Conservation (phyloP, 2,797 vertebrate species). For the Syngnathus rostellatus region DNA sequence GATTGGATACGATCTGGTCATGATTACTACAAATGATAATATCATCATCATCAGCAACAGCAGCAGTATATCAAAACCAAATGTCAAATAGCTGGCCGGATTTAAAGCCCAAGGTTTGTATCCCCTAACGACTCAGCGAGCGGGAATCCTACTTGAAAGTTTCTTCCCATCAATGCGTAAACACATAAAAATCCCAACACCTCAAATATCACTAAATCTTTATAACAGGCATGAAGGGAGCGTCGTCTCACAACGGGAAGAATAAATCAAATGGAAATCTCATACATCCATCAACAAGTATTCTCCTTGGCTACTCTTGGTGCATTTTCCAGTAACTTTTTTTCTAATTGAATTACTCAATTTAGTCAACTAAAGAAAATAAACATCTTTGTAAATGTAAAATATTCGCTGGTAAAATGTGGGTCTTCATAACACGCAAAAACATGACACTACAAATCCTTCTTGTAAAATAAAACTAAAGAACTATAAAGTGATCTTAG, state of each 20-base stretch:
- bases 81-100: not conserved
- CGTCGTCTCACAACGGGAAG: not conserved
- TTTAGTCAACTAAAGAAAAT: not conserved
- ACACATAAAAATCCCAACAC: not conserved
- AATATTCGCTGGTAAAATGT: not conserved
- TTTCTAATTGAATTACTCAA: not conserved
- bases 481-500: constrained; percentile 19
- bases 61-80: not conserved
- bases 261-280: not conserved
- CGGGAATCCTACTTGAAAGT: not conserved
- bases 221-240: not conserved
- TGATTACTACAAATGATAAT: not conserved
- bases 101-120: not conserved
- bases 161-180: not conserved
- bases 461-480: not conserved
- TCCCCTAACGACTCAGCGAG: not conserved
- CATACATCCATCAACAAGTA: constrained; percentile 2
- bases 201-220: not conserved
- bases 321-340: not conserved
- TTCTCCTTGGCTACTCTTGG: not conserved
- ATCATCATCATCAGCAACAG: not conserved
- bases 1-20: not conserved
- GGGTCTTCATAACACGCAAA: not conserved
- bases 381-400: not conserved
- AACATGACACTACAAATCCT: not conserved